Percentiles rank a stretch among this genome's conserved stretches.
These are phyloP conservation scores for Linnaemya tessellans DNA, from an alignment of 2,888 invertebrate genomes.

Conservation along the genomic window DNA sequence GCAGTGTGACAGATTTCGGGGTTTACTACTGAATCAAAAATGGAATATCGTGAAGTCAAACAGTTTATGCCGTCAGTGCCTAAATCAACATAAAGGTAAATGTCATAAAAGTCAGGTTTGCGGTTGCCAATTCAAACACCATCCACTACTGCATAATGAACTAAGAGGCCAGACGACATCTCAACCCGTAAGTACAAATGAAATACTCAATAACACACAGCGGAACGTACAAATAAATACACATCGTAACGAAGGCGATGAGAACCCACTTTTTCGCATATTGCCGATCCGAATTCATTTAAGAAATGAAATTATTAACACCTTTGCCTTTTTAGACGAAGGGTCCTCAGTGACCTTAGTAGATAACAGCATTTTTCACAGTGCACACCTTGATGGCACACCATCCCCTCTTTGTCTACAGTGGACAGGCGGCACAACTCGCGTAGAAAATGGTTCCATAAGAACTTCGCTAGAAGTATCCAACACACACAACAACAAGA, in stretches of 20 bases:
- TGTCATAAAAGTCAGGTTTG: background rate
- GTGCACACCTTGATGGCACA: too few relatives aligned
- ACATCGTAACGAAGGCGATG: too few relatives aligned
- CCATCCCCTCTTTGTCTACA: too few relatives aligned
- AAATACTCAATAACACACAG: background rate
- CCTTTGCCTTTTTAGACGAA: too few relatives aligned
- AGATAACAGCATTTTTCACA: too few relatives aligned
- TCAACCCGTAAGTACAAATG: background rate
- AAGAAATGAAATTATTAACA: too few relatives aligned
- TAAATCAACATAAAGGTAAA: too few relatives aligned
- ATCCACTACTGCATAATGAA: background rate
- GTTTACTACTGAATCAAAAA: slow-evolving; percentile 23
- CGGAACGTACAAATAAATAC: too few relatives aligned
- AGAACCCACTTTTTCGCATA: background rate
- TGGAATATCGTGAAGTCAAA: slow-evolving; percentile 8
- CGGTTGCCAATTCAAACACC: background rate
- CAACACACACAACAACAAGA: background rate
- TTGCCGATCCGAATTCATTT: too few relatives aligned
- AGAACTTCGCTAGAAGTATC: background rate
- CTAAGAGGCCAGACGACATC: background rate
- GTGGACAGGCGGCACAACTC: background rate
- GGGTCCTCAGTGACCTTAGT: too few relatives aligned
- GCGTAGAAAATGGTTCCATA: background rate
- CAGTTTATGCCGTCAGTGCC: too few relatives aligned
- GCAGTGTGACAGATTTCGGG: background rate